These are phyloP conservation scores for Poecilia velifera DNA, from an alignment of 2,797 vertebrate genomes.

Conservation along the genomic window DNA sequence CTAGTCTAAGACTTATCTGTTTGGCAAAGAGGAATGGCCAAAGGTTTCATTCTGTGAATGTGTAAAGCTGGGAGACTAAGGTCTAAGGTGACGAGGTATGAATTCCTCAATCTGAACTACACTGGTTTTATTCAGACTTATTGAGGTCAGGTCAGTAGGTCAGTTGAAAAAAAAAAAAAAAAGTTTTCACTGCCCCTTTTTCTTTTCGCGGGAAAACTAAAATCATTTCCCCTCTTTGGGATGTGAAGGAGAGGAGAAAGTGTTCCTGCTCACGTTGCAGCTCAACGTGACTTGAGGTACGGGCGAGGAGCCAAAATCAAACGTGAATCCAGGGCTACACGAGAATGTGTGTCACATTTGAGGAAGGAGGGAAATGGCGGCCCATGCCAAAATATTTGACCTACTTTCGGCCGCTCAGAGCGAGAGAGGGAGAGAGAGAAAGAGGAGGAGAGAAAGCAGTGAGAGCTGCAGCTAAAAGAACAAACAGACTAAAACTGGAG, in stretches of 20 bases:
- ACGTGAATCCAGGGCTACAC: slow-evolving; percentile 66
- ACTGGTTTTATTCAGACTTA: neutral
- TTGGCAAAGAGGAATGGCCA: neutral
- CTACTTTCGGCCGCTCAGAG: slow-evolving; percentile 56
- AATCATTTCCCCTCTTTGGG: neutral
- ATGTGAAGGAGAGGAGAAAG: neutral
- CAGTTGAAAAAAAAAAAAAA: neutral
- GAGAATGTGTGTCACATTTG: slow-evolving; percentile 78
- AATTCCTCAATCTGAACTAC: neutral
- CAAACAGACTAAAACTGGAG: slow-evolving; percentile 5
- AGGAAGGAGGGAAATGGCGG: slow-evolving; percentile 60
- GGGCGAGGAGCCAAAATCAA: slow-evolving; percentile 60
- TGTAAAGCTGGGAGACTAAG: neutral
- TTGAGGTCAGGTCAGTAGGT: slow-evolving; percentile 3
- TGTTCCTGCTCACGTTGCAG: slow-evolving; percentile 73
- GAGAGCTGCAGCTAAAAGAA: neutral
- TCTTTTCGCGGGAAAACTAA: neutral
- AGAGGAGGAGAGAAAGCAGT: neutral
- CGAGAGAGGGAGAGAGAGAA: slow-evolving; percentile 5
- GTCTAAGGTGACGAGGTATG: neutral
- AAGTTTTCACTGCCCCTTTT: neutral
- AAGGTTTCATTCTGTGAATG: neutral
- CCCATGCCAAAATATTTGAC: slow-evolving; percentile 73
- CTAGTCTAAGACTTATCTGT: neutral
- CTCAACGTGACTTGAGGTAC: slow-evolving; percentile 76